Base-by-base conservation (phyloP, 2,888 invertebrate genomes). In the Nemotelus pantherinus region DNA sequence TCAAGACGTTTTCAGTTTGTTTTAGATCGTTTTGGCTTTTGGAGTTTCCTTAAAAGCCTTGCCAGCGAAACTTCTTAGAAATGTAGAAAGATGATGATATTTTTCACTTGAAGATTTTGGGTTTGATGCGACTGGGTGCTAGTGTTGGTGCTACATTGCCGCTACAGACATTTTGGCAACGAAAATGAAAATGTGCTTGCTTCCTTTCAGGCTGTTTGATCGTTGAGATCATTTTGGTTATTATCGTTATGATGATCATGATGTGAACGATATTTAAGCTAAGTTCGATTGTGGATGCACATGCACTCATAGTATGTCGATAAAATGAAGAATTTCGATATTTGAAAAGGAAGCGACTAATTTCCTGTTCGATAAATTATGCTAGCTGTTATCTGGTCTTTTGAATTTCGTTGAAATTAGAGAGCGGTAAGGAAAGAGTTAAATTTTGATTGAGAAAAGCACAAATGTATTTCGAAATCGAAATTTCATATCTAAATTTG, bases 131-230 rank as follows among this genome's bases (percentile, higher is more conserved):
- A 25, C 25, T 25, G 25, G 25, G 25, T 25, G 25, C 25, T 25
- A 25, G 25, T 25, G 4, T 55, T 2, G 39, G 50, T 45, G 43
- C 7, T 4, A 0, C n/a, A n/a, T n/a, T 4, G 64, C 45, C 43
- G 63, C 4, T 75, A 64, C 43, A 75, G 75, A 75, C 75, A 75
- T 44, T 63, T 75, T 75, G 75, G 75, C 75, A 75, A 75, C 75
- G 7, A 44, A 55, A 7, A 39, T 44, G 9, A 25, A 44, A 48
- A n/a, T 55, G 41, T 41, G 57, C 58, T 5, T 41, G 50, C 39
- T 75, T 75, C 63, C 75, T 75, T 75, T 64, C 50, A 41, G 45
- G 58, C 55, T 74, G 74, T 74, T 63, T 71, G 71, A 71, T 71
- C 71, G 44, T 55, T 4, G 43, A 6, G 44, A 53, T 47, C 9